Evolutionary conservation across 64 coral and sea anemone genomes (phyloP).

Genomic region (Montipora capricornis): DNA sequence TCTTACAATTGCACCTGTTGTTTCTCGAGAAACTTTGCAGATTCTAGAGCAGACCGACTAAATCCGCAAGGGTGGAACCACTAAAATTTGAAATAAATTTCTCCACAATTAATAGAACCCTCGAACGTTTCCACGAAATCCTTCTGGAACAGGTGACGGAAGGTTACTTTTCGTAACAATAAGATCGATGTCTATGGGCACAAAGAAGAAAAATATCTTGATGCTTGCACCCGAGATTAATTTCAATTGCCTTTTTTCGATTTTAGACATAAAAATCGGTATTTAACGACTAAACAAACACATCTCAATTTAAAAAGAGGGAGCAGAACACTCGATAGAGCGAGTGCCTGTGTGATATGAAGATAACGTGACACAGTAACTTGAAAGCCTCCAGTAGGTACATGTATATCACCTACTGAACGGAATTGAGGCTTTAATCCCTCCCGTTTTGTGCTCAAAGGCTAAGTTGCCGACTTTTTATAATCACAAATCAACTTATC

Average conservation of each 20-base stretch:
- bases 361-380: constrained; percentile 57
- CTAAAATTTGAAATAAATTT: constrained; percentile 35
- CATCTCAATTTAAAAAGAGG: neutral
- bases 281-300: neutral
- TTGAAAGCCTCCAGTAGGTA: neutral
- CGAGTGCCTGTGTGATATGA: constrained; percentile 7
- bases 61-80: neutral
- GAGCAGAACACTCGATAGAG: neutral
- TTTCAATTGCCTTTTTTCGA: neutral
- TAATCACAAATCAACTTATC: neutral
- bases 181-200: neutral
- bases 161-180: constrained; percentile 2
- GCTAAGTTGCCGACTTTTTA: neutral
- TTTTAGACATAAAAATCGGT: neutral
- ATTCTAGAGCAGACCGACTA: neutral
- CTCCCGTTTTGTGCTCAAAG: neutral
- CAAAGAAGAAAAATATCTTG: neutral
- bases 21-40: neutral
- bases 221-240: neutral
- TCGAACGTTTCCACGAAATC: neutral
- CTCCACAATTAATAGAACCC: constrained; percentile 3
- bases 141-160: constrained; percentile 26
- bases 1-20: neutral
- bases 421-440: constrained; percentile 15
- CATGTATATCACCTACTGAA: neutral